phyloP scores from a whole-genome alignment of 1,140 invertebrate genomes.

The Uloborus diversus region DNA sequence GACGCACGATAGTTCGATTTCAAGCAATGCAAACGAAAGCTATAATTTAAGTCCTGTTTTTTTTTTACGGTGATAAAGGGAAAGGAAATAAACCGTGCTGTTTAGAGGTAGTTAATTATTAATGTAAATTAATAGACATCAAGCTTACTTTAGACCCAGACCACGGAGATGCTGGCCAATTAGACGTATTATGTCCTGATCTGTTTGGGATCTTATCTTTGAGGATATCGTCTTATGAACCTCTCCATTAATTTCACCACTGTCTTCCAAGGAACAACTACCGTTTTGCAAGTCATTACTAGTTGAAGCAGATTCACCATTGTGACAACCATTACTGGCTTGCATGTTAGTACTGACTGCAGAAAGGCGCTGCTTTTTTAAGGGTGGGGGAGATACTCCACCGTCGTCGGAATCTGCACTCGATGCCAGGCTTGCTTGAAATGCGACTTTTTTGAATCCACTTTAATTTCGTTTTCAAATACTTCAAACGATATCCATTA shows the following conservation, averaged over 20 bases:
- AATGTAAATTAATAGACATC: not conserved
- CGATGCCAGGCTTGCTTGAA: constrained; percentile 86
- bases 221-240: constrained; percentile 55
- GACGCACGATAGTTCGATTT: not conserved
- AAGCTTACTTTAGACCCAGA: constrained; percentile 88
- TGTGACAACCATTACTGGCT: constrained; percentile 60
- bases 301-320: constrained; percentile 54
- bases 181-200: constrained; percentile 93
- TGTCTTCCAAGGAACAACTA: constrained; percentile 63
- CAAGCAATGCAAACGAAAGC: not conserved
- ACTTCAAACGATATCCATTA: constrained; percentile 50
- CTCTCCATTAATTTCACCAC: constrained; percentile 70
- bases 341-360: constrained; percentile 58
- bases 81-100: too few relatives aligned
- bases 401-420: constrained; percentile 89
- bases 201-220: constrained; percentile 78
- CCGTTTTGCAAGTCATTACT: constrained; percentile 66
- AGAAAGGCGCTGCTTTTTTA: constrained; percentile 81
- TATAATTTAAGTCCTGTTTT: too few relatives aligned
- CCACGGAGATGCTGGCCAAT: constrained; percentile 94
- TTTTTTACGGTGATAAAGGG: too few relatives aligned
- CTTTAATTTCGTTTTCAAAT: constrained; percentile 44
- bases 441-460: constrained; percentile 46
- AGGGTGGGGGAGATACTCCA: constrained; percentile 88
- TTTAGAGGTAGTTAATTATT: too few relatives aligned